A percentile compares a stretch with the other conserved stretches of the same genome.
These are phyloP conservation scores for Orientallactaga bullata DNA, from an alignment of 2,113 vertebrate genomes.

Conservation along the genomic window DNA sequence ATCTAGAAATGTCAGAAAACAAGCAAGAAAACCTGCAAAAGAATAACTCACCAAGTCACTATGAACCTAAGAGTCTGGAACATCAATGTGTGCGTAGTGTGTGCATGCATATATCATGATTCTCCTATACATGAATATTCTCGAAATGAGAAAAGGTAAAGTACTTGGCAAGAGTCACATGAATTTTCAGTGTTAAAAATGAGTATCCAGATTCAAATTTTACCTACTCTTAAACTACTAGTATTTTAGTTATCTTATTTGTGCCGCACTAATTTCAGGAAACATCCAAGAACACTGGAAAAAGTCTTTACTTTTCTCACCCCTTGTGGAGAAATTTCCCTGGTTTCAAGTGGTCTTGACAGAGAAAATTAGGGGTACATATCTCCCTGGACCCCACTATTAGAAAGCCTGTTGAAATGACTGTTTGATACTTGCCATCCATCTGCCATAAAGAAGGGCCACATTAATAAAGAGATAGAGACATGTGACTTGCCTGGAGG, in stretches of 20 bases:
- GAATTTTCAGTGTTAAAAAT: neutral
- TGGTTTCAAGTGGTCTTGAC: neutral
- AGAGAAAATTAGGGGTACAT: neutral
- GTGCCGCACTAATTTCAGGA: neutral
- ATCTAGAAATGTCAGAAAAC: too few relatives aligned
- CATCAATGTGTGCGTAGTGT: neutral
- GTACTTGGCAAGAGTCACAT: neutral
- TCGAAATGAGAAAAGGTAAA: neutral
- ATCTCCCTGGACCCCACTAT: neutral
- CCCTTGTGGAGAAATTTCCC: neutral
- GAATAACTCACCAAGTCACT: too few relatives aligned
- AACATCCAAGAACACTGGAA: neutral
- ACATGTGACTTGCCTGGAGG: conserved; percentile 69
- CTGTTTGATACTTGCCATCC: conserved; percentile 36
- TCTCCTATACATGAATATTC: neutral
- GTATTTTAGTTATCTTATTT: neutral
- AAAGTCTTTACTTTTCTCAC: neutral
- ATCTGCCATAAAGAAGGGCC: conserved; percentile 52
- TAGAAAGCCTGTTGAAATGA: conserved; percentile 27
- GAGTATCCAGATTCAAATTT: conserved; percentile 10
- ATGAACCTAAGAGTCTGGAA: neutral
- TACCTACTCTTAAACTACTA: neutral
- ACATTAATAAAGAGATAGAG: conserved; percentile 68
- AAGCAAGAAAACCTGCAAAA: too few relatives aligned
- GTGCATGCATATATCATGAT: neutral